Conservation (phyloP, 2,888 invertebrate genomes). For the Gerris lacustris region DNA sequence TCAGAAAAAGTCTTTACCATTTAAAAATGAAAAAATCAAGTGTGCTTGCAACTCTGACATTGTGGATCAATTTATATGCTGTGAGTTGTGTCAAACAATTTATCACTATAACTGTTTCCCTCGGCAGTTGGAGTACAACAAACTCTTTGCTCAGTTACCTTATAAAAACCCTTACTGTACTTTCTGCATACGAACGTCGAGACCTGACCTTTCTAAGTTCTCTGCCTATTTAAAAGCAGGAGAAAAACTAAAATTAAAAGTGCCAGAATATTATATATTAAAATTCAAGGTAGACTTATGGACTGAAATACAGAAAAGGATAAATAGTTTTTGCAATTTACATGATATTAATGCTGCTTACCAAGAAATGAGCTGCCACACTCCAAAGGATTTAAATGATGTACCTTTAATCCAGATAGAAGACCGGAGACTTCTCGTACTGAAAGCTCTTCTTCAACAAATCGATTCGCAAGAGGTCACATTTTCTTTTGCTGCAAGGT, state of each 20-base stretch:
- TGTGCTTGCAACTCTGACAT: conserved; percentile 15
- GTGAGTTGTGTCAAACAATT: conserved; percentile 23
- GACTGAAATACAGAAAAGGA: neutral
- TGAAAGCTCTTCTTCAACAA: neutral
- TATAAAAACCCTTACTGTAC: conserved; percentile 15
- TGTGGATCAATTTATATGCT: conserved; percentile 14
- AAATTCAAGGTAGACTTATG: conserved; percentile 3
- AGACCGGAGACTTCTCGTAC: neutral
- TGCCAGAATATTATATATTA: conserved; percentile 23
- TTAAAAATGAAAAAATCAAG: conserved; percentile 6
- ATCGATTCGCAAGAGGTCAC: conserved; percentile 1
- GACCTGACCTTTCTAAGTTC: conserved; percentile 18
- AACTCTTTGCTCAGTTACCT: neutral
- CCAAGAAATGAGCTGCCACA: neutral
- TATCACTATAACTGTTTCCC: conserved; percentile 21
- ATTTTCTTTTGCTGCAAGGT: neutral
- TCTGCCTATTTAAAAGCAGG: conserved; percentile 10
- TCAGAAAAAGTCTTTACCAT: neutral
- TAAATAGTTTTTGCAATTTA: neutral
- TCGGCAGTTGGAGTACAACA: conserved; percentile 4
- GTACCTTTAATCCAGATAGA: neutral
- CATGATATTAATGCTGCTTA: neutral
- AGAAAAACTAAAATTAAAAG: conserved; percentile 19
- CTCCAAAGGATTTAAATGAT: neutral
- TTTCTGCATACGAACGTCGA: conserved; percentile 23